phyloP scores from a whole-genome alignment of 1,140 invertebrate genomes.

The Ptiloglossa arizonensis region DNA sequence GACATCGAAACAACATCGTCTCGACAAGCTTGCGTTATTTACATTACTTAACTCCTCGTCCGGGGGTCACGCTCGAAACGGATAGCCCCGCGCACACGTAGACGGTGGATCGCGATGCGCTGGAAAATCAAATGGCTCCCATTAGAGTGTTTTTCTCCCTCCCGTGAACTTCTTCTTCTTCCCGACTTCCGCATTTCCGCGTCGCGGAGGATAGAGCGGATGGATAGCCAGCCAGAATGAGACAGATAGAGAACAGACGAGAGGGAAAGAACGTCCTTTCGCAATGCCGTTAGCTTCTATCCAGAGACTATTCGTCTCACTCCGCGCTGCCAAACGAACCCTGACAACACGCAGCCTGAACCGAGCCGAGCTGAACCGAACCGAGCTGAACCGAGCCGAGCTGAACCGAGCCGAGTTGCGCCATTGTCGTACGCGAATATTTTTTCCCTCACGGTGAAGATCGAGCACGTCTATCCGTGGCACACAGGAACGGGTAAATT shows the following conservation, averaged over 20 bases:
- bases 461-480: conserved; percentile 33
- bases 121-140: conserved; percentile 58
- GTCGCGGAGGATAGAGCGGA: neutral
- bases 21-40: neutral
- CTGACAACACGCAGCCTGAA: neutral
- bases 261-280: neutral
- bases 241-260: too few relatives aligned
- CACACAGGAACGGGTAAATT: conserved; percentile 42
- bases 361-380: neutral
- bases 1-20: neutral
- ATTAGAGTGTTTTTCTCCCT: conserved; percentile 58
- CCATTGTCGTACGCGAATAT: neutral
- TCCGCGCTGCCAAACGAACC: conserved; percentile 46
- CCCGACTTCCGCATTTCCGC: neutral
- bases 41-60: conserved; percentile 1
- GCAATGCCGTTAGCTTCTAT: neutral
- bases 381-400: neutral
- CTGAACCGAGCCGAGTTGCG: neutral
- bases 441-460: conserved; percentile 36
- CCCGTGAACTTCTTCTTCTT: neutral
- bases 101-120: conserved; percentile 1
- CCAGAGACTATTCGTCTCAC: conserved; percentile 55
- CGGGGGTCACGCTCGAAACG: neutral
- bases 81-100: neutral
- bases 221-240: too few relatives aligned